phyloP scores from a whole-genome alignment of 2,113 vertebrate genomes.

The Seriola rivoliana region DNA sequence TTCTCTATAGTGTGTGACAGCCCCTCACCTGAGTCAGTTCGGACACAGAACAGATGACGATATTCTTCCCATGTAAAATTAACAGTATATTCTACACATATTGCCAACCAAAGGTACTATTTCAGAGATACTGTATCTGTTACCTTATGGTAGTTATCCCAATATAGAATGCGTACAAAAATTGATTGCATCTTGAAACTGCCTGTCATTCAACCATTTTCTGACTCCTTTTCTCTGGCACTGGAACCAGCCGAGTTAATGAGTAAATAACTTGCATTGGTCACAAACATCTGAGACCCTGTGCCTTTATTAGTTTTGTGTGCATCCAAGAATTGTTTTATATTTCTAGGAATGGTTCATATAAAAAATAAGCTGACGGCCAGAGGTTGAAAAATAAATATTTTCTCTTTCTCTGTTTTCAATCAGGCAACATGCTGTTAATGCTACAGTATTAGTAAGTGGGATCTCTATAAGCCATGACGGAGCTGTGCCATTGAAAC shows the following conservation, averaged over 20 bases:
- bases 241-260: neutral
- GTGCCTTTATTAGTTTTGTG: constrained; percentile 11
- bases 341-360: constrained; percentile 8
- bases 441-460: constrained; percentile 1
- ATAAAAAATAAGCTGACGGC: neutral
- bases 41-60: neutral
- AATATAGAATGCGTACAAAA: neutral
- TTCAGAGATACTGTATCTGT: neutral
- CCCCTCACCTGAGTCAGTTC: no score
- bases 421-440: constrained; percentile 8
- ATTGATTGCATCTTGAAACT: neutral
- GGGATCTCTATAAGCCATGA: neutral
- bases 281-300: neutral
- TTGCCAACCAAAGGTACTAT: neutral
- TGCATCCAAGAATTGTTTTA: neutral
- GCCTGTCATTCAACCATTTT: neutral
- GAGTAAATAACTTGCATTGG: neutral
- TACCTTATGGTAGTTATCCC: neutral
- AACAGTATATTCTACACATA: neutral
- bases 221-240: neutral
- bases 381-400: neutral
- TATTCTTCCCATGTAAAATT: neutral
- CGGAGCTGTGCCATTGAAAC: constrained; percentile 5
- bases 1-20: neutral
- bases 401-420: neutral